Conservation (phyloP, 1,140 invertebrate species). For the Hylaeus volcanicus region DNA sequence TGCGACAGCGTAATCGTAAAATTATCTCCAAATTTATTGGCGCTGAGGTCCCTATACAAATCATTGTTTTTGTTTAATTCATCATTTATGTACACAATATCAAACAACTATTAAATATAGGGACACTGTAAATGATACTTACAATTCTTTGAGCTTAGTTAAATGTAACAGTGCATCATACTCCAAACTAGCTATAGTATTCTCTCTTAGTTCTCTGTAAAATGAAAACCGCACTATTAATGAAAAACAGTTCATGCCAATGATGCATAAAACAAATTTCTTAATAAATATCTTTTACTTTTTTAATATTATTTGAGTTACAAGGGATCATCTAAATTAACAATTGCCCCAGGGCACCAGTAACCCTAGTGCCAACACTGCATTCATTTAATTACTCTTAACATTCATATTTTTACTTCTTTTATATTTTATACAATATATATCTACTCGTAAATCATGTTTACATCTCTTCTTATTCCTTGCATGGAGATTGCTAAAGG, state of each 20-base stretch:
- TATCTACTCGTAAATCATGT: no score
- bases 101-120: neutral
- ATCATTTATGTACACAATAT: neutral
- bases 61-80: neutral
- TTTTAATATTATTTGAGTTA: no score
- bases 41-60: conserved; percentile 72
- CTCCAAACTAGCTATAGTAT: conserved; percentile 73
- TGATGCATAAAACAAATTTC: no score
- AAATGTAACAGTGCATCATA: conserved; percentile 69
- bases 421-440: neutral
- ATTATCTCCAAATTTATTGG: conserved; percentile 75
- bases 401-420: neutral
- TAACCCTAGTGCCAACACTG: no score
- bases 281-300: no score
- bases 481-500: neutral
- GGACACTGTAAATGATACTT: conserved; percentile 47
- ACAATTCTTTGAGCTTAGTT: conserved; percentile 71
- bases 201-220: conserved; percentile 69
- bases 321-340: no score
- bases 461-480: neutral
- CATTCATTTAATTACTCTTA: neutral
- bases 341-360: no score
- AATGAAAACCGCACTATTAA: conserved; percentile 10
- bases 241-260: no score
- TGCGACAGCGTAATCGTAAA: conserved; percentile 73